Percentiles rank a stretch among this genome's conserved stretches.
These are phyloP conservation scores for Hirtodrosophila histrioides DNA, from an alignment of 2,888 invertebrate species.

Conservation along the genomic window DNA sequence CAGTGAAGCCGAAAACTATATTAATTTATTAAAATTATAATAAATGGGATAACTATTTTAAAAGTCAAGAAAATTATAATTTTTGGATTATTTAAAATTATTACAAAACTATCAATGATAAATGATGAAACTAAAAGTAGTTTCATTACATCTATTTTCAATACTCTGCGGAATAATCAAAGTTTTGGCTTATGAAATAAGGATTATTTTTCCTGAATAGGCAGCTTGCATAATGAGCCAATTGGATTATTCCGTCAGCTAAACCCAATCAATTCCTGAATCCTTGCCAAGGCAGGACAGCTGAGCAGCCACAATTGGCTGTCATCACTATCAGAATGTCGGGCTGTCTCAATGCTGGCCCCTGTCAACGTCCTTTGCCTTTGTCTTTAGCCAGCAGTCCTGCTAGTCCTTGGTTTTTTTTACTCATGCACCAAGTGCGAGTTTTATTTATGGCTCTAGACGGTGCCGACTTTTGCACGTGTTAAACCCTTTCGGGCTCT, in stretches of 20 bases:
- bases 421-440: conserved; percentile 46
- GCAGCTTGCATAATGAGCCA: not conserved
- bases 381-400: conserved; percentile 13
- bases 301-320: conserved; percentile 57
- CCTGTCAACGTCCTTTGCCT: conserved; percentile 56
- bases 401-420: conserved; percentile 8
- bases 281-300: not conserved
- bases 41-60: too few species aligned
- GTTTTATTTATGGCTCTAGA: conserved; percentile 65
- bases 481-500: conserved; percentile 68
- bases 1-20: too few species aligned
- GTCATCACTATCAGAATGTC: conserved; percentile 64
- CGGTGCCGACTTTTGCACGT: conserved; percentile 62
- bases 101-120: too few species aligned
- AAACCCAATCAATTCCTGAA: not conserved
- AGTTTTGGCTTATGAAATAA: too few species aligned
- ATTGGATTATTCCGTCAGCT: too few species aligned
- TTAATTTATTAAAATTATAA: too few species aligned
- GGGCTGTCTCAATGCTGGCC: conserved; percentile 37
- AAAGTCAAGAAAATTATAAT: too few species aligned
- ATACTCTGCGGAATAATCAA: too few species aligned
- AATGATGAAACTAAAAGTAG: too few species aligned
- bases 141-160: too few species aligned
- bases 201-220: too few species aligned
- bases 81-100: too few species aligned